Evolutionary conservation across 2,113 vertebrate genomes (phyloP), one percentile per base, ranked within the genome.

Genomic region (Himantopus leucocephalus): DNA sequence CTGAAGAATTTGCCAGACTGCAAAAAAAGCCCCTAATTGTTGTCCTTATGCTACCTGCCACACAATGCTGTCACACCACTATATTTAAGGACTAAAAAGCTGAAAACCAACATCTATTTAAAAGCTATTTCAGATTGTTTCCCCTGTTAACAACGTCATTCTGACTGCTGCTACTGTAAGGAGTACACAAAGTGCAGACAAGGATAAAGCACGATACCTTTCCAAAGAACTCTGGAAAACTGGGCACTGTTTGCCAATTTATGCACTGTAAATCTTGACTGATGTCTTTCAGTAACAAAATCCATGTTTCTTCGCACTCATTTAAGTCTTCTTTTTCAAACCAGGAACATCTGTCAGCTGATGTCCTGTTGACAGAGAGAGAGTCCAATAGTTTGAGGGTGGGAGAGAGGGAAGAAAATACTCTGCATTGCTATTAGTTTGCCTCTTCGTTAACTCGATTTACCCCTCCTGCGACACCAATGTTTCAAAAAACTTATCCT

Each of bases 281-380:
- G 35, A 97, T 90, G 70, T 96, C 82, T 90, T 85, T 97, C 79
- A 99, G 77, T 5, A 98, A 91, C 60, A 96, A 58, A 12, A 90
- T 87, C 99, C 99, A 99, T 22, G 98, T 47, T 34, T 68, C 92
- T 75, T 99, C 98, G 41, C 53, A 82, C 9, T 97, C 96, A 21
- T 89, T 96, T 88, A 98, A 96, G 30, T 85, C 84, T 3, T 95
- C 84, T 37, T 92, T 91, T 90, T 92, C 95, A 98, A 98, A 98
- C 98, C 98, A 98, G 14, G 53, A 76, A 29, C 45, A n/a, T 52
- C 66, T 52, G 58, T 34, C 81, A 79, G 60, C 30, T 5, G 19
- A 5, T 3, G 78, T 30, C 79, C 97, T 97, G 92, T 59, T 72
- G 90, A 90, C 43, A 90, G 14, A 71, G 29, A 77, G 24, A 76